Percentiles rank a stretch among this genome's conserved stretches.
Evolutionary conservation across 2,113 vertebrate genomes (phyloP).

Genomic region (Thalassarche chlororhynchos): DNA sequence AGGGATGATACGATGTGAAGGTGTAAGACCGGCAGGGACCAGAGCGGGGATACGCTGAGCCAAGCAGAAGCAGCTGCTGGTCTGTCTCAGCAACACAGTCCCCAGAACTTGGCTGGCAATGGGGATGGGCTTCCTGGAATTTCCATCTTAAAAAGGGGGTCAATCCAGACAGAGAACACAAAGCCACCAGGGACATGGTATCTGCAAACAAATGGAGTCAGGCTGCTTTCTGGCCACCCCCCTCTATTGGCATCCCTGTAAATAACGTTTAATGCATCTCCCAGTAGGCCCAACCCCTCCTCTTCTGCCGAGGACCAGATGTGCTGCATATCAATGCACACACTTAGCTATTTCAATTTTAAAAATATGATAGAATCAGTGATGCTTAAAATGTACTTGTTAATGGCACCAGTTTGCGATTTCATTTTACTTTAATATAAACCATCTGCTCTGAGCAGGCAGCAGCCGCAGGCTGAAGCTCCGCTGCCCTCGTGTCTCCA

Average conservation of each 20-base stretch:
- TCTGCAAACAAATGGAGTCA: not conserved
- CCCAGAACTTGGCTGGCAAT: not conserved
- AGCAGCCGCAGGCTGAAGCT: not conserved
- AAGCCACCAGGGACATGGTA: not conserved
- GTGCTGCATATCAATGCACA: not conserved
- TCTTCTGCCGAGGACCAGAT: not conserved
- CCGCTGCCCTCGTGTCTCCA: not conserved
- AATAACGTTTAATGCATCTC: not conserved
- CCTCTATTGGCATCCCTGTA: not conserved
- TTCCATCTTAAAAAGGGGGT: not conserved
- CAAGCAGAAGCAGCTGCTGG: not conserved
- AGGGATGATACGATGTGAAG: not conserved
- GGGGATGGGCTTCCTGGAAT: not conserved
- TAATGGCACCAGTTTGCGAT: slow-evolving; percentile 26
- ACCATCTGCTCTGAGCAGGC: slow-evolving; percentile 51
- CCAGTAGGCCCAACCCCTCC: not conserved
- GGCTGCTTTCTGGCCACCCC: not conserved
- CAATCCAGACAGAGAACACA: not conserved
- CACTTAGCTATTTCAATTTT: not conserved
- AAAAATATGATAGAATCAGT: slow-evolving; percentile 31
- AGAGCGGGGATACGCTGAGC: not conserved
- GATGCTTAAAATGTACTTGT: slow-evolving; percentile 57
- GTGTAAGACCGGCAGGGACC: not conserved
- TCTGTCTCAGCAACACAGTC: not conserved
- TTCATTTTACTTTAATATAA: slow-evolving; percentile 46